Base-by-base conservation (phyloP, 1,140 invertebrate genomes). In the Pseudoatta argentina region DNA sequence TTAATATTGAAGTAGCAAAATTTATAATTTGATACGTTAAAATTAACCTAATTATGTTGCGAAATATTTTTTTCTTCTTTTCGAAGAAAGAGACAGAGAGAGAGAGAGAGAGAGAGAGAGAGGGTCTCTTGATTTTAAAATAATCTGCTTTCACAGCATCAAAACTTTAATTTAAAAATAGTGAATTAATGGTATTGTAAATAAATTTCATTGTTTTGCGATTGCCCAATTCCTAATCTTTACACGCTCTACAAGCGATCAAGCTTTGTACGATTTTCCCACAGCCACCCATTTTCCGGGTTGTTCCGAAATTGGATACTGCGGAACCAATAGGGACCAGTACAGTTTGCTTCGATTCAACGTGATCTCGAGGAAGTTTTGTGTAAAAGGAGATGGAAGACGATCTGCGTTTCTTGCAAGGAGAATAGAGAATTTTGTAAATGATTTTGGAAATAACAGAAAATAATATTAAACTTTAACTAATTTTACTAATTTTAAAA, bases 281-380 rank as follows among this genome's bases (percentile, higher is more conserved):
- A 27, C 30, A 24, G 24, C 27, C 27, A 18, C 30, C 59, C n/a
- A 67, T 88, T 86, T 69, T 57, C 18, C 77, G 14, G 39, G n/a
- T 79, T 78, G 67, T 85, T 76, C 12, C 39, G 14, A 87, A 79
- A 87, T 89, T 81, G 85, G 61, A 87, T 44, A 57, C 30, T 77
- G 53, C 30, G 51, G 16, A 76, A 39, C 34, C 53, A 67, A 79
- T 55, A 24, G 18, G 44, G 55, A 16, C 6, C 48, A 14, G 30
- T 72, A 10, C n/a, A 30, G 39, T 51, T 12, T 21, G n/a, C 3
- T 66, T 76, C 87, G 63, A 81, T 81, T 67, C 30, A 27, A 81
- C 55, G 51, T 89, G 82, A 85, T 86, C 69, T 69, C 21, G 30
- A 55, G n/a, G 30, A 76, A 86, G 51, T 51, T 61, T 75, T 16